Percentiles rank a stretch among this genome's conserved stretches.
Evolutionary conservation across 2,797 vertebrate genomes (phyloP).

Genomic region (Petrocephalus schoutedeni): DNA sequence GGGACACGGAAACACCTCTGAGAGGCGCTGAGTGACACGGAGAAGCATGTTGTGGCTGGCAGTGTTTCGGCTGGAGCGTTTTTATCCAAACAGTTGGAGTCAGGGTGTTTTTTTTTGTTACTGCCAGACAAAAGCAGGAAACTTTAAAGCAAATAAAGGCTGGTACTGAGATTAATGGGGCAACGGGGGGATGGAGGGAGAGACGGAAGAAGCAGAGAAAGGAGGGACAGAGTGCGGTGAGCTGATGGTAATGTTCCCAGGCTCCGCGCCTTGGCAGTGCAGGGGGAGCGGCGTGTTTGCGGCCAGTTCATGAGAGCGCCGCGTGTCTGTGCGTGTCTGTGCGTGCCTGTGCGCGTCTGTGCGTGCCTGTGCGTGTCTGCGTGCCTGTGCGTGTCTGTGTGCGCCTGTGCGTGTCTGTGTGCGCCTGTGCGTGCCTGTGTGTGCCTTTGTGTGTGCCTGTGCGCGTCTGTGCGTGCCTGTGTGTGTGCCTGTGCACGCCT

Average conservation of each 20-base stretch:
- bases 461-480: no score
- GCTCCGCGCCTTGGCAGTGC: neutral
- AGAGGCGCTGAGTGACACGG: neutral
- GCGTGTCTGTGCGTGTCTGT: neutral
- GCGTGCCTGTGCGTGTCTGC: no score
- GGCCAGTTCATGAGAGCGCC: neutral
- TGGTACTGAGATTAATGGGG: conserved; percentile 43
- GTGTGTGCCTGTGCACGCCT: no score
- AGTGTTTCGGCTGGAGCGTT: conserved; percentile 40
- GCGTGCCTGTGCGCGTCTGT: neutral
- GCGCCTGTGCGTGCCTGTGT: neutral
- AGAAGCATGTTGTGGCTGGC: neutral
- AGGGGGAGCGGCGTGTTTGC: neutral
- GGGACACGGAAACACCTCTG: neutral
- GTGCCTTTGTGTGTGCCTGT: neutral
- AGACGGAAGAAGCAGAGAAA: conserved; percentile 33
- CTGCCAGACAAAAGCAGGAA: conserved; percentile 26
- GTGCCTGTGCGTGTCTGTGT: no score
- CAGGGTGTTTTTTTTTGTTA: conserved; percentile 9
- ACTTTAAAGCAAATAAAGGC: conserved; percentile 42
- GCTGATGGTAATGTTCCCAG: conserved; percentile 31
- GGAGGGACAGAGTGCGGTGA: conserved; percentile 34
- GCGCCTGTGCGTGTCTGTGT: no score
- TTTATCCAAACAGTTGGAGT: conserved; percentile 38
- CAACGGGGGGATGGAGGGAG: conserved; percentile 32